These are phyloP conservation scores for Cydia amplana DNA, from an alignment of 1,140 invertebrate species.

Conservation along the genomic window DNA sequence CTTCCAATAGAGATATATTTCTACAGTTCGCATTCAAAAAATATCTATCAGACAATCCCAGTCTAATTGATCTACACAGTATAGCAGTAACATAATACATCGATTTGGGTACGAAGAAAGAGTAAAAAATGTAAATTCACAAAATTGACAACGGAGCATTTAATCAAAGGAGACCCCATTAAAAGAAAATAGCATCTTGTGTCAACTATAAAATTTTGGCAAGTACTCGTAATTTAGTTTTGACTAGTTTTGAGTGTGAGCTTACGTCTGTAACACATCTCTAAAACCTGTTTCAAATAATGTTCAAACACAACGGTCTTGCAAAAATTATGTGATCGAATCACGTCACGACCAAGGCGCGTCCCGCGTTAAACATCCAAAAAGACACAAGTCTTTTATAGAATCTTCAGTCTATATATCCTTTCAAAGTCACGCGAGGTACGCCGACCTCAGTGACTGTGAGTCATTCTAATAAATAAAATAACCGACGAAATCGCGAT, in stretches of 20 bases:
- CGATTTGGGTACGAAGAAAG: too few relatives aligned
- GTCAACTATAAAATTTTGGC: background rate
- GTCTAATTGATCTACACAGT: too few relatives aligned
- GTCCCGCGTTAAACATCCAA: background rate
- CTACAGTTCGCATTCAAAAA: too few relatives aligned
- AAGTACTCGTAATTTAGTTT: too few relatives aligned
- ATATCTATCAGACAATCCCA: too few relatives aligned
- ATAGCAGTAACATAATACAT: too few relatives aligned
- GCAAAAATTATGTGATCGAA: background rate
- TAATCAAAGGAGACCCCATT: too few relatives aligned
- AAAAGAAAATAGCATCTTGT: background rate
- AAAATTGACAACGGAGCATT: too few relatives aligned
- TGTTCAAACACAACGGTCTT: background rate
- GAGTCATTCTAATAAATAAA: conserved; percentile 17
- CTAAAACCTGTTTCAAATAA: conserved; percentile 4
- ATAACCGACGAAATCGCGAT: conserved; percentile 9
- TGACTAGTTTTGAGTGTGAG: too few relatives aligned
- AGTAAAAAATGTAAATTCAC: too few relatives aligned
- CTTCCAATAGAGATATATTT: too few relatives aligned
- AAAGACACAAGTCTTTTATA: background rate
- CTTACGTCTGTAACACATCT: background rate
- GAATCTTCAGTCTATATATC: background rate
- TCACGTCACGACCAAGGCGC: background rate
- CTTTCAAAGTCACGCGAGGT: background rate
- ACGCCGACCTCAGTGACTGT: conserved; percentile 12